phyloP scores from a whole-genome alignment of 2,113 vertebrate genomes.

The Ophthalmotilapia sp. region DNA sequence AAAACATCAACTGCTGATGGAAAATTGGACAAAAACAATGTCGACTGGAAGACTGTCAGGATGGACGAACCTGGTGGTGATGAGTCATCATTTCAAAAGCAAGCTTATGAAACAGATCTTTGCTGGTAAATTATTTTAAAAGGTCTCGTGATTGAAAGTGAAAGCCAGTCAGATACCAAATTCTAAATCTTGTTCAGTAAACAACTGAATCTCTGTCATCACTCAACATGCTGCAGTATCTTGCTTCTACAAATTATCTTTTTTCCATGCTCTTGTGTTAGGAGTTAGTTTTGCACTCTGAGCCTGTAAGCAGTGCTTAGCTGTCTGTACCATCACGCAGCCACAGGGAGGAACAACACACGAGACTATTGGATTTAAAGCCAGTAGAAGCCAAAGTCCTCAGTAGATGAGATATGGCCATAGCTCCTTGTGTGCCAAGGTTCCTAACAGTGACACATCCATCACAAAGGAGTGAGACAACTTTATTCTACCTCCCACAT shows the following conservation, averaged over 20 bases:
- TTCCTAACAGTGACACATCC: constrained; percentile 17
- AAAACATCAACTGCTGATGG: background rate
- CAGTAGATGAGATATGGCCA: constrained; percentile 17
- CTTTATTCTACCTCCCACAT: constrained; percentile 10
- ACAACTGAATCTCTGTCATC: background rate
- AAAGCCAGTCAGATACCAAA: background rate
- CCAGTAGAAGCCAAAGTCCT: constrained; percentile 10
- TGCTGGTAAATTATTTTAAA: background rate
- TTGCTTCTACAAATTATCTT: background rate
- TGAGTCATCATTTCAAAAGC: constrained; percentile 7
- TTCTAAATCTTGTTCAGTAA: background rate
- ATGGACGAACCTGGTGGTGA: background rate
- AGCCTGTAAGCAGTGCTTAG: constrained; percentile 16
- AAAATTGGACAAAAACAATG: background rate
- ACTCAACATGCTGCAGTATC: background rate
- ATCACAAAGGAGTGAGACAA: background rate
- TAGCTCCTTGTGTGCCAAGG: background rate
- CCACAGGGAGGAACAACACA: constrained; percentile 1
- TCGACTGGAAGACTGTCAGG: background rate
- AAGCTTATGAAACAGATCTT: background rate
- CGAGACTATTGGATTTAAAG: constrained; percentile 15
- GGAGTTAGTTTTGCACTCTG: background rate
- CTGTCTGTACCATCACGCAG: background rate
- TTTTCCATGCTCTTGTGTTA: background rate
- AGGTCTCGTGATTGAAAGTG: background rate